These are phyloP conservation scores for Cheilosia vulpina DNA, from an alignment of 2,888 invertebrate species.

Conservation along the genomic window DNA sequence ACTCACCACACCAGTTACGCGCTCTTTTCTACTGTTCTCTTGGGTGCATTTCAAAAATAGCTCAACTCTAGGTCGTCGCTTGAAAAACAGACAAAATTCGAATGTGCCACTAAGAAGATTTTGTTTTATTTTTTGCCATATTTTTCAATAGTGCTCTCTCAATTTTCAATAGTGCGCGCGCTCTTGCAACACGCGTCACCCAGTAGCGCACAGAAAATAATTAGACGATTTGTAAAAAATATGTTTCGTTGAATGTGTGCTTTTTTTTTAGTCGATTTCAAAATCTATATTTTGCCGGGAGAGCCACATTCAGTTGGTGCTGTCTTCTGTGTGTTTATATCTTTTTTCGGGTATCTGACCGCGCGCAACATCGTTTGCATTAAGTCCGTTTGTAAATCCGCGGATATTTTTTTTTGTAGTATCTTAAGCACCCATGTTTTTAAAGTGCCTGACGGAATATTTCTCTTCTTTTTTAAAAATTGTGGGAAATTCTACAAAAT, in stretches of 20 bases:
- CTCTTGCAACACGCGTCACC: conserved; percentile 44
- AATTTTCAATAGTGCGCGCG: conserved; percentile 53
- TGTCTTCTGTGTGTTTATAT: conserved; percentile 21
- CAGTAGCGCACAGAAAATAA: conserved; percentile 36
- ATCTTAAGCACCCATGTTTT: conserved; percentile 28
- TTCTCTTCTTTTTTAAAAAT: background rate
- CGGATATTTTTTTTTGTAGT: conserved; percentile 16
- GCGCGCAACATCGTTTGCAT: conserved; percentile 55
- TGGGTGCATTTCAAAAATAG: conserved; percentile 61
- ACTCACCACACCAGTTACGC: conserved; percentile 57
- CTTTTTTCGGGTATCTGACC: conserved; percentile 54
- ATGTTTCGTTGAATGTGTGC: conserved; percentile 1
- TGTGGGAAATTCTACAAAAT: background rate
- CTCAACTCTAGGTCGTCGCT: conserved; percentile 45
- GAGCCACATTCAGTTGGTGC: conserved; percentile 28
- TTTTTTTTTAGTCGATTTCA: conserved; percentile 39
- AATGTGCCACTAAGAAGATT: conserved; percentile 5
- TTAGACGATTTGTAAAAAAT: conserved; percentile 54
- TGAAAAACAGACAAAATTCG: conserved; percentile 19
- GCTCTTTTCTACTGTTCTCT: conserved; percentile 30
- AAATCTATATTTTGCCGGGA: conserved; percentile 66
- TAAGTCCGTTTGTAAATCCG: conserved; percentile 19
- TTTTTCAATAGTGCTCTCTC: conserved; percentile 34
- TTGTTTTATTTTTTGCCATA: background rate
- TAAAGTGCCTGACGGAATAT: background rate